These are phyloP conservation scores for Neoitamus cyanurus DNA, from an alignment of 2,888 invertebrate species.

Conservation along the genomic window DNA sequence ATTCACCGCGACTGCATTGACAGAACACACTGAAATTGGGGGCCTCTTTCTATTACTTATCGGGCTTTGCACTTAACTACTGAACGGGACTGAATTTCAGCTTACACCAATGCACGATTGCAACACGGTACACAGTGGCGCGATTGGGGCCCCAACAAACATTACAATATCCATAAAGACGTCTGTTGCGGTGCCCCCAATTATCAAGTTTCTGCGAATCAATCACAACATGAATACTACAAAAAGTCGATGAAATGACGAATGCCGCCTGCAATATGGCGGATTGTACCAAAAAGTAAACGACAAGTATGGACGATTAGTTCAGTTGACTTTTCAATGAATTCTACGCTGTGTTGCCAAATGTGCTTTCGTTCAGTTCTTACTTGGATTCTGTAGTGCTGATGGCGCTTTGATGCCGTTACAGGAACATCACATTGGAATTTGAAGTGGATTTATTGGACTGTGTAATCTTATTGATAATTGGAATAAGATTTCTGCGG, in stretches of 20 bases:
- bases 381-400: neutral
- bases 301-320: slow-evolving; percentile 43
- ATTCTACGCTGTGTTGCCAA: slow-evolving; percentile 10
- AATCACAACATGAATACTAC: slow-evolving; percentile 56
- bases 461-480: too few relatives aligned
- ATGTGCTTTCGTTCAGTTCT: neutral
- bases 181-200: slow-evolving; percentile 57
- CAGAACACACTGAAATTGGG: slow-evolving; percentile 11
- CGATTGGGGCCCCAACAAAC: slow-evolving; percentile 57
- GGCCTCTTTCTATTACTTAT: neutral
- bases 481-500: too few relatives aligned
- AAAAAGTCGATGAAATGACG: slow-evolving; percentile 57
- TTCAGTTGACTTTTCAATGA: slow-evolving; percentile 24
- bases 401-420: neutral
- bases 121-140: slow-evolving; percentile 52
- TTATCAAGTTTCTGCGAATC: slow-evolving; percentile 51
- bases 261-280: slow-evolving; percentile 59
- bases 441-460: neutral
- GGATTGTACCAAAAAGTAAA: slow-evolving; percentile 51
- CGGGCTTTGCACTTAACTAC: neutral
- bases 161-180: slow-evolving; percentile 56
- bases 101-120: slow-evolving; percentile 45
- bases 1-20: slow-evolving; percentile 20
- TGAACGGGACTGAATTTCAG: slow-evolving; percentile 31
- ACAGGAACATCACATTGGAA: neutral